Percentiles rank a stretch among this genome's conserved stretches.
phyloP scores from a whole-genome alignment of 2,888 invertebrate genomes.

The Athrips mouffetella region DNA sequence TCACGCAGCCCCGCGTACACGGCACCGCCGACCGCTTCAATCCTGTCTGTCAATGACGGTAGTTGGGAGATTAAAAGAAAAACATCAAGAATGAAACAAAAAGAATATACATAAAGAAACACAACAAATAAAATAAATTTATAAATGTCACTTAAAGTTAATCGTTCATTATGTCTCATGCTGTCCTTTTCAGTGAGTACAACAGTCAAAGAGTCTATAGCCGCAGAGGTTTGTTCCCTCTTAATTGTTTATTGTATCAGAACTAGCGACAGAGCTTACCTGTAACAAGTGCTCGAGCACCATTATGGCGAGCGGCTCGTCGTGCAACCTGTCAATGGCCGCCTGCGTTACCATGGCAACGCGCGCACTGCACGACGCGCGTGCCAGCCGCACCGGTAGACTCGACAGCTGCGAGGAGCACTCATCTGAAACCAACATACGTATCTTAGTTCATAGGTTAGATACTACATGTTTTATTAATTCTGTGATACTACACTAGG shows the following conservation, averaged over 20 bases:
- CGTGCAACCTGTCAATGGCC: constrained; percentile 36
- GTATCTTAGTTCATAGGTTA: too few species aligned
- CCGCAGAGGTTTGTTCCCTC: too few species aligned
- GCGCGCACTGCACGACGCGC: constrained; percentile 41
- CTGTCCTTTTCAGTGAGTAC: too few species aligned
- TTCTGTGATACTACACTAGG: too few species aligned
- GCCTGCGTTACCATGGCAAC: constrained; percentile 36
- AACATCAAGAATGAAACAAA: too few species aligned
- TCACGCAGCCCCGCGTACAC: constrained; percentile 41
- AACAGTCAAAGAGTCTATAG: too few species aligned
- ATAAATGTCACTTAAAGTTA: too few species aligned
- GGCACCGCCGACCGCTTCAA: constrained; percentile 35
- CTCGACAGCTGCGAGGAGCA: constrained; percentile 32
- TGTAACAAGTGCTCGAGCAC: constrained; percentile 56
- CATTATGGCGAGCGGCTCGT: constrained; percentile 45
- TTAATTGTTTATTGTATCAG: background rate
- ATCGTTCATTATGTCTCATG: too few species aligned
- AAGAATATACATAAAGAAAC: too few species aligned
- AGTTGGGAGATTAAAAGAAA: too few species aligned
- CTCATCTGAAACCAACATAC: constrained; percentile 40
- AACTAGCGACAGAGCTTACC: constrained; percentile 32
- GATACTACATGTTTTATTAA: too few species aligned
- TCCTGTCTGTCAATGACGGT: constrained; percentile 38
- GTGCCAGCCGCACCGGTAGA: constrained; percentile 33
- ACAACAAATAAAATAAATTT: too few species aligned